Conservation (phyloP, 2,888 invertebrate genomes). For the Pristionchus exspectatus region DNA sequence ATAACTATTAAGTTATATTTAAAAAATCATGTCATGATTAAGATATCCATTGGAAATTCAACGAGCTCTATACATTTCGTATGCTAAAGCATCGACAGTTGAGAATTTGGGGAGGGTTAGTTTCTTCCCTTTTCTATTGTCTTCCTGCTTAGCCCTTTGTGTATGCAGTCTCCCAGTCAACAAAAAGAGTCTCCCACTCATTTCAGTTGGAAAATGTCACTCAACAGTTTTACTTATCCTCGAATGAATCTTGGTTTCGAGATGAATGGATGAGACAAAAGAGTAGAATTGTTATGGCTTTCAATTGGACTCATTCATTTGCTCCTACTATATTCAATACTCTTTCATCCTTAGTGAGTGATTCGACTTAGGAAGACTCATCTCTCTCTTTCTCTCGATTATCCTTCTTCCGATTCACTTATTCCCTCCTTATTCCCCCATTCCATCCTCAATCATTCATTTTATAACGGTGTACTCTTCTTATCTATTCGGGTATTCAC, state of each 20-base stretch:
- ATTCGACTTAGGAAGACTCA: conserved; percentile 32
- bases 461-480: conserved; percentile 58
- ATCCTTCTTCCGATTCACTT: conserved; percentile 1
- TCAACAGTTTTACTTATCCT: conserved; percentile 6
- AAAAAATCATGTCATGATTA: neutral
- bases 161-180: conserved; percentile 35
- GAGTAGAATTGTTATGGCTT: conserved; percentile 3
- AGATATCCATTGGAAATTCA: conserved; percentile 20
- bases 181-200: conserved; percentile 26
- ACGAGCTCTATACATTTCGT: conserved; percentile 12
- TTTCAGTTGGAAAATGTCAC: conserved; percentile 43
- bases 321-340: conserved; percentile 32
- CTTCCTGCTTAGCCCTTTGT: conserved; percentile 28
- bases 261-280: conserved; percentile 24
- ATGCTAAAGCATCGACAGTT: conserved; percentile 29
- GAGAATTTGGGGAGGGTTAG: neutral
- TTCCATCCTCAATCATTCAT: conserved; percentile 57
- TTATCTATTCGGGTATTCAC: neutral
- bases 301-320: conserved; percentile 11
- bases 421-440: neutral
- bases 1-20: neutral
- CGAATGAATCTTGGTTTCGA: conserved; percentile 34
- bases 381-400: conserved; percentile 56
- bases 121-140: neutral
- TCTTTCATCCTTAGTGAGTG: neutral